Conservation (phyloP, 2,888 invertebrate species). For the Yponomeuta malinellus region DNA sequence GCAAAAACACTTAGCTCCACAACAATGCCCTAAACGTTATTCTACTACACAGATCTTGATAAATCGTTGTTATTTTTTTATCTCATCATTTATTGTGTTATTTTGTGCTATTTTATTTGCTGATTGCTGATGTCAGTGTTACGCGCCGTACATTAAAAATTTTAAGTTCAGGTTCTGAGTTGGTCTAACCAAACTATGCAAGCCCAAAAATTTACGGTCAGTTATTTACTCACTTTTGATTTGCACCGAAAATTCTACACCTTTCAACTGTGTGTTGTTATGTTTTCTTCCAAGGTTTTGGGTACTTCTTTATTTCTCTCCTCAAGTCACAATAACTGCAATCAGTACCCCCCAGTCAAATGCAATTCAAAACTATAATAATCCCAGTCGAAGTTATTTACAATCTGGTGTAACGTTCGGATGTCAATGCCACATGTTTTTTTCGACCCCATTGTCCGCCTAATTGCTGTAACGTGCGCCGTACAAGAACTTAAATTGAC, state of each 20-base stretch:
- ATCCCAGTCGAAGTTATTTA: not conserved
- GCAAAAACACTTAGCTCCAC: slow-evolving; percentile 71
- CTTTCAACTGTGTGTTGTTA: slow-evolving; percentile 16
- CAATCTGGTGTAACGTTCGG: slow-evolving; percentile 25
- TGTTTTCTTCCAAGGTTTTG: slow-evolving; percentile 43
- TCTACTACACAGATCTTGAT: slow-evolving; percentile 27
- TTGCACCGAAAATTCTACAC: slow-evolving; percentile 9
- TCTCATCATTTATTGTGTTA: slow-evolving; percentile 40
- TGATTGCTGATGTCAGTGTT: slow-evolving; percentile 38
- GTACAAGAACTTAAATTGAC: slow-evolving; percentile 4
- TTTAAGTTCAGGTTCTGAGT: not conserved
- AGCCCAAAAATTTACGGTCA: not conserved
- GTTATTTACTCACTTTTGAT: slow-evolving; percentile 8
- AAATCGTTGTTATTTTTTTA: slow-evolving; percentile 20
- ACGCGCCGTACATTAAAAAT: slow-evolving; percentile 24
- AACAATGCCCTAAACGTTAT: slow-evolving; percentile 30
- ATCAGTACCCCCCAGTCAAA: not conserved
- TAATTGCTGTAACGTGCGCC: slow-evolving; percentile 1
- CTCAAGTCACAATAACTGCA: slow-evolving; percentile 5
- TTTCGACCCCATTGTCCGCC: not conserved
- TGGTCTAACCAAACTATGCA: not conserved
- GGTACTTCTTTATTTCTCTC: slow-evolving; percentile 30
- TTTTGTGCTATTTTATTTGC: slow-evolving; percentile 36
- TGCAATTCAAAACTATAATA: not conserved
- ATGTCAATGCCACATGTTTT: slow-evolving; percentile 54